phyloP scores from a whole-genome alignment of 2,113 vertebrate genomes.

The Melanostigma gelatinosum region DNA sequence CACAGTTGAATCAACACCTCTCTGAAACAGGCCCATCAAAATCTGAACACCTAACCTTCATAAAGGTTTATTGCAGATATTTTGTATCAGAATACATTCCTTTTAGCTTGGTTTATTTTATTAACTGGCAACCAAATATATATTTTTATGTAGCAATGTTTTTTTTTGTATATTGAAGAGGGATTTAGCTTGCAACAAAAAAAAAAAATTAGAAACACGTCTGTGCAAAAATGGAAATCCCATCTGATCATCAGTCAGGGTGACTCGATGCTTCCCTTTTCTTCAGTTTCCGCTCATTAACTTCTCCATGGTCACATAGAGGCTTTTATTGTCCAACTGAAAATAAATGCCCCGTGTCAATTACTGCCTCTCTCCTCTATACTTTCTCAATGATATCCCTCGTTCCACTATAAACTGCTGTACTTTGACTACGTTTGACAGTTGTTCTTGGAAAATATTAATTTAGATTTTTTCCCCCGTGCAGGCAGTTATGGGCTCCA shows the following conservation, averaged over 20 bases:
- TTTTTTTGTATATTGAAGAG: background rate
- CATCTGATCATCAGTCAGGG: conserved; percentile 35
- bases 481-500: conserved; percentile 84
- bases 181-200: background rate
- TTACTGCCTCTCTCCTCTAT: background rate
- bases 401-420: background rate
- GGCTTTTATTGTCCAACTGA: background rate
- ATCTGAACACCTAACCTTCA: background rate
- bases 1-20: background rate
- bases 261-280: conserved; percentile 45
- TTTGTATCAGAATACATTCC: background rate
- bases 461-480: background rate
- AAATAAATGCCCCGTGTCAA: background rate
- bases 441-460: background rate
- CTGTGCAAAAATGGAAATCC: conserved; percentile 59
- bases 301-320: background rate
- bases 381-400: background rate
- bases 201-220: background rate
- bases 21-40: background rate
- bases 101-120: background rate
- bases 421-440: background rate
- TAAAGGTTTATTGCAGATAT: background rate
- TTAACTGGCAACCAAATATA: background rate
- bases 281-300: conserved; percentile 7
- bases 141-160: background rate